Evolutionary conservation across 2,113 vertebrate genomes (phyloP).

Genomic region (Meleagris gallopavo): DNA sequence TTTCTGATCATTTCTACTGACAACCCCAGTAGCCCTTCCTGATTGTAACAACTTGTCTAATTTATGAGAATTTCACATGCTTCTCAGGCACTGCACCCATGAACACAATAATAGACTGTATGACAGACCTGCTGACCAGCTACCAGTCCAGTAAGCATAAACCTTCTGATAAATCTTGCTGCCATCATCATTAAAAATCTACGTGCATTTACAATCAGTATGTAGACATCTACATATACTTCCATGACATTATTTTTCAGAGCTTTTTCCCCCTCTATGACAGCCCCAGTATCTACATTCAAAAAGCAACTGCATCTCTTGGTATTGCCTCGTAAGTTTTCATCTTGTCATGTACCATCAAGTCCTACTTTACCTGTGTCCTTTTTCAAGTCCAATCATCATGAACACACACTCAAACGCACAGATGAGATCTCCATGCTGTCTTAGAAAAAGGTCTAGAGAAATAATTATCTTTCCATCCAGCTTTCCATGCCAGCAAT

Average conservation of each 20-base stretch:
- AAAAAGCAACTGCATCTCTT: neutral
- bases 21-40: neutral
- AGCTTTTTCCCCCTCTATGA: neutral
- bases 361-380: neutral
- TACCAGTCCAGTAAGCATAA: neutral
- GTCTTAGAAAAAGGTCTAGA: neutral
- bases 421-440: neutral
- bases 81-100: neutral
- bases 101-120: too few species aligned
- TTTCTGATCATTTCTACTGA: neutral
- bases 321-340: neutral
- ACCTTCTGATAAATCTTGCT: neutral
- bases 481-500: neutral
- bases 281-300: neutral
- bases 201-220: neutral
- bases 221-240: neutral
- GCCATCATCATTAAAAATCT: neutral
- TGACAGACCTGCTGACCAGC: neutral
- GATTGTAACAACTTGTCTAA: neutral
- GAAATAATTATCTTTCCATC: neutral
- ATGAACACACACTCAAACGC: fast-evolving
- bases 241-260: neutral
- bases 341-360: neutral
- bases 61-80: neutral
- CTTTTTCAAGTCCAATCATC: neutral